Percentiles rank a stretch among this genome's conserved stretches.
These are phyloP conservation scores for Polydrusus cervinus DNA, from an alignment of 2,888 invertebrate genomes.

Conservation along the genomic window DNA sequence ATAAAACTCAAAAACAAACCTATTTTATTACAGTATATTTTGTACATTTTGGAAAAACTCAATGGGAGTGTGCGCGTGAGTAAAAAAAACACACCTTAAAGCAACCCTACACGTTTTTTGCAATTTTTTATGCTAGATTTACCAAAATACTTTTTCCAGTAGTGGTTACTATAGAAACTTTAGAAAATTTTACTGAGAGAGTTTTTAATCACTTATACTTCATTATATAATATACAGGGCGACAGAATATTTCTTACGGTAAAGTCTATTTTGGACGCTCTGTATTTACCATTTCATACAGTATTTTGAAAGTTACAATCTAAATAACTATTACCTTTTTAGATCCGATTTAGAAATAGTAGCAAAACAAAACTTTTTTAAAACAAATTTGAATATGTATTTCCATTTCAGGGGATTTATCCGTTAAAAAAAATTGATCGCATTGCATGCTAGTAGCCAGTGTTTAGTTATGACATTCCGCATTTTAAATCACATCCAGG, in stretches of 20 bases:
- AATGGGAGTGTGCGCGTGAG: constrained; percentile 66
- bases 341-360: constrained; percentile 31
- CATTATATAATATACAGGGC: constrained; percentile 26
- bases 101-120: constrained; percentile 47
- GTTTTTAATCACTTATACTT: constrained; percentile 39
- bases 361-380: constrained; percentile 52
- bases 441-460: no score
- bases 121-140: constrained; percentile 49
- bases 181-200: constrained; percentile 31
- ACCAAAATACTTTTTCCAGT: constrained; percentile 48
- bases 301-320: constrained; percentile 33
- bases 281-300: constrained; percentile 45
- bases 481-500: no score
- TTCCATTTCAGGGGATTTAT: background rate
- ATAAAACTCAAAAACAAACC: constrained; percentile 39
- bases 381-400: constrained; percentile 6
- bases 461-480: no score
- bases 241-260: constrained; percentile 24
- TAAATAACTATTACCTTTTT: constrained; percentile 34
- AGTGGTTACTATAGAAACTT: constrained; percentile 48
- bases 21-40: constrained; percentile 64
- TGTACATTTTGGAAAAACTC: constrained; percentile 63
- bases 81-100: constrained; percentile 54
- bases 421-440: no score
- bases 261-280: constrained; percentile 20